Conservation (phyloP, 2,113 vertebrate species). For the Notothenia coriiceps region DNA sequence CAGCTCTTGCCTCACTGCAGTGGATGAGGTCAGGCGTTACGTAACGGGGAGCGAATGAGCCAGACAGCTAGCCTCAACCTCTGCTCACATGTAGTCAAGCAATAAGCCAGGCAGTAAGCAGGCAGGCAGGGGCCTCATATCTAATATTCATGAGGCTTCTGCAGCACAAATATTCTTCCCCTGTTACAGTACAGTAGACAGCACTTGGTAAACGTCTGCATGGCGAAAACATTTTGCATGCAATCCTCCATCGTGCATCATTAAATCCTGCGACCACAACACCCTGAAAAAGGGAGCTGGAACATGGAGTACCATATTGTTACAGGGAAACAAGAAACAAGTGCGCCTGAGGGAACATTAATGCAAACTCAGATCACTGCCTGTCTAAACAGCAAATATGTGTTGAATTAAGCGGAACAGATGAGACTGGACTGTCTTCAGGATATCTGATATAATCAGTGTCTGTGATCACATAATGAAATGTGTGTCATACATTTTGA, state of each 20-base stretch:
- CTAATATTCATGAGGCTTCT: constrained; percentile 80
- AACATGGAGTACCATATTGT: neutral
- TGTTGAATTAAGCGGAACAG: constrained; percentile 1
- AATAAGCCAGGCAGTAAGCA: constrained; percentile 40
- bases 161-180: constrained; percentile 69
- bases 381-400: constrained; percentile 14
- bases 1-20: constrained; percentile 77
- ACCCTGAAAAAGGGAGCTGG: neutral
- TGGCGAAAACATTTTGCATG: constrained; percentile 37
- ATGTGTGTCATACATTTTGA: constrained; percentile 32
- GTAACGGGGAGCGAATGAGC: constrained; percentile 68
- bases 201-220: constrained; percentile 30
- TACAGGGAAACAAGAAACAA: constrained; percentile 7
- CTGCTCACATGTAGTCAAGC: constrained; percentile 60
- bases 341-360: constrained; percentile 15
- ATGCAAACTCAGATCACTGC: constrained; percentile 19
- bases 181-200: constrained; percentile 34
- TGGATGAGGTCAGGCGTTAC: constrained; percentile 73
- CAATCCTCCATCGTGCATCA: neutral
- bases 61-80: constrained; percentile 66
- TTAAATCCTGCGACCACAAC: constrained; percentile 6
- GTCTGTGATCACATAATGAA: constrained; percentile 20
- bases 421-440: constrained; percentile 15
- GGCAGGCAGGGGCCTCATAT: constrained; percentile 46
- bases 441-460: constrained; percentile 13